Evolutionary conservation across 2,797 vertebrate species (phyloP).

Genomic region (Sebastes glaucus): DNA sequence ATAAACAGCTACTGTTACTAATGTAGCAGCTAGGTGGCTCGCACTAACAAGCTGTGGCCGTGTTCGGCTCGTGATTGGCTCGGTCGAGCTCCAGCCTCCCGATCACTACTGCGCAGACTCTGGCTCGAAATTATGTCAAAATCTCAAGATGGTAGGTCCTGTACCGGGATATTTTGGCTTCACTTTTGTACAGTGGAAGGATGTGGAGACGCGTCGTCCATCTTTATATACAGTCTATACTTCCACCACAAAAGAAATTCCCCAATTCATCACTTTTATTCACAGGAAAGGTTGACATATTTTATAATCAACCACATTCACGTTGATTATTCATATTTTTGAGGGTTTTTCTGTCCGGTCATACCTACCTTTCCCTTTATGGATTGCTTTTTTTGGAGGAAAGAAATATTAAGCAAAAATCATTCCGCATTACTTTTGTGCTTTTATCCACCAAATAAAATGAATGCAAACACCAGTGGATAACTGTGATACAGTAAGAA

Average conservation of each 20-base stretch:
- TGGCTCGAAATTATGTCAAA: no score
- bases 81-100: no score
- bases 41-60: no score
- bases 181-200: no score
- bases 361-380: conserved; percentile 66
- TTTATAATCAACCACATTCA: conserved; percentile 9
- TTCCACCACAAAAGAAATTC: conserved; percentile 2
- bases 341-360: neutral
- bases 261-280: neutral
- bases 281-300: neutral
- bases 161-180: no score
- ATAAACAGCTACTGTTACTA: no score
- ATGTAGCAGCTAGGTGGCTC: no score
- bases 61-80: no score
- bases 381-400: conserved; percentile 36
- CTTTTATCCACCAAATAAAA: conserved; percentile 15
- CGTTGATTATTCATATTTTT: neutral
- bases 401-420: conserved; percentile 49
- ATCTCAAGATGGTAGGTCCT: no score
- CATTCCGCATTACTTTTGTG: conserved; percentile 9
- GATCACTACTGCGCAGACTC: no score
- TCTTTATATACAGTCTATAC: neutral
- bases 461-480: conserved; percentile 20
- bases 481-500: neutral
- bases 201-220: no score